Percentiles rank a stretch among this genome's conserved stretches.
These are phyloP conservation scores for Batillaria attramentaria DNA, from an alignment of 1,140 invertebrate genomes.

Conservation along the genomic window DNA sequence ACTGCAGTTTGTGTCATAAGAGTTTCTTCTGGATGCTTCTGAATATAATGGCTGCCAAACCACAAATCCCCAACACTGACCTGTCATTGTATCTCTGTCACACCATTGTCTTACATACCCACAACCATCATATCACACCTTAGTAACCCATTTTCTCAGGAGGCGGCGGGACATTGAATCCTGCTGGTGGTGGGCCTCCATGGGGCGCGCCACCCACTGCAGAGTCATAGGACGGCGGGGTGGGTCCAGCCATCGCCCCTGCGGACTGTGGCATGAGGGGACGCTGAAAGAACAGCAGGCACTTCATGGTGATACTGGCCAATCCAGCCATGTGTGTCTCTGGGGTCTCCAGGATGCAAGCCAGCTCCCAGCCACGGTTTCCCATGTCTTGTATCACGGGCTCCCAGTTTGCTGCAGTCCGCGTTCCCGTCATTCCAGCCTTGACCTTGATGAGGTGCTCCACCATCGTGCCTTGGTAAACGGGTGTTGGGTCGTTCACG, in stretches of 20 bases:
- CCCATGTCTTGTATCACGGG: conserved; percentile 49
- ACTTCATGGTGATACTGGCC: conserved; percentile 15
- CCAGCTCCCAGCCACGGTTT: conserved; percentile 56
- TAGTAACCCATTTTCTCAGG: too few relatives aligned
- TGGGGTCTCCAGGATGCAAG: conserved; percentile 55
- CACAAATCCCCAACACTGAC: too few relatives aligned
- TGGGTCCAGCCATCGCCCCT: background rate
- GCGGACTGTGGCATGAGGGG: conserved; percentile 22
- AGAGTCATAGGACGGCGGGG: conserved; percentile 10
- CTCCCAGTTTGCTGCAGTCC: conserved; percentile 47
- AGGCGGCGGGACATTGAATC: too few relatives aligned
- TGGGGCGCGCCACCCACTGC: background rate
- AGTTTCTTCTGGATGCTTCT: too few relatives aligned
- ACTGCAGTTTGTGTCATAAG: too few relatives aligned
- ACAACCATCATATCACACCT: too few relatives aligned
- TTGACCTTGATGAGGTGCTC: conserved; percentile 45
- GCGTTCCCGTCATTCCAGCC: conserved; percentile 32
- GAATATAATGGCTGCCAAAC: too few relatives aligned
- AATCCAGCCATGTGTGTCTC: conserved; percentile 24
- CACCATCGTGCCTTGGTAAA: conserved; percentile 55
- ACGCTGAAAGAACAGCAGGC: conserved; percentile 50
- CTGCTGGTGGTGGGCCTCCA: too few relatives aligned
- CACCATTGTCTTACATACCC: too few relatives aligned
- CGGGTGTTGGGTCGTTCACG: conserved; percentile 45
- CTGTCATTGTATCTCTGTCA: too few relatives aligned